Base-by-base conservation (phyloP, 2,797 vertebrate species). In the Okamejei kenojei region DNA sequence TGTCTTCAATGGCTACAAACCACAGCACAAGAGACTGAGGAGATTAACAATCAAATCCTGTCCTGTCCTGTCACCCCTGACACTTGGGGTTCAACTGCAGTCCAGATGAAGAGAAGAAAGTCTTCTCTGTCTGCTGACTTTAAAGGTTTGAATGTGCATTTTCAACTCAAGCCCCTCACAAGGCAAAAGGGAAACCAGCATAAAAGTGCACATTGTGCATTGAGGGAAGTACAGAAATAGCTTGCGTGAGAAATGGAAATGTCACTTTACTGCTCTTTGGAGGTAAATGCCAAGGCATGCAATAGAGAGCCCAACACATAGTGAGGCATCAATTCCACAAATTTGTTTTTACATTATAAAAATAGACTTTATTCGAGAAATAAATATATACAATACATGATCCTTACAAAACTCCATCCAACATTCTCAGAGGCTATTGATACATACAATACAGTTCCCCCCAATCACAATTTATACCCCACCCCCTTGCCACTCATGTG, bases 231-330 rank as follows among this genome's bases (percentile, higher is more conserved):
- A 23, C 17, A 88, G 2, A 32, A 35, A 35, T 68, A 63, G 63
- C 19, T 68, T 32, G 58, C 68, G 63, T 9, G 63, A 63, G 84
- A 88, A 88, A 21, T 88, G 84, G 84, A 88, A 88, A 88, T 21
- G n/a, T 35, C 63, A 21, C 35, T 68, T 88, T 35, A 17, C 17
- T 68, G 84, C 61, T 63, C n/a, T 68, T 32, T 8, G 32, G 84
- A 35, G 7, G 63, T 63, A 61, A 88, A 32, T 61, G 29, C 54
- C 80, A 82, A 84, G 26, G 54, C 78, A 38, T 19, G 13, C 9
- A n/a, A 32, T 17, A 8, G 1, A 65, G 21, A 6, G 1, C n/a
- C 84, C 63, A 35, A 21, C 63, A 68, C 63, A 35, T 32, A 88
- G 19, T 7, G 21, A 26, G 71, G 71, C 71, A 74, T 21, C 71